Evolutionary conservation across 2,113 vertebrate genomes (phyloP).

Genomic region (Pleuronectes platessa): DNA sequence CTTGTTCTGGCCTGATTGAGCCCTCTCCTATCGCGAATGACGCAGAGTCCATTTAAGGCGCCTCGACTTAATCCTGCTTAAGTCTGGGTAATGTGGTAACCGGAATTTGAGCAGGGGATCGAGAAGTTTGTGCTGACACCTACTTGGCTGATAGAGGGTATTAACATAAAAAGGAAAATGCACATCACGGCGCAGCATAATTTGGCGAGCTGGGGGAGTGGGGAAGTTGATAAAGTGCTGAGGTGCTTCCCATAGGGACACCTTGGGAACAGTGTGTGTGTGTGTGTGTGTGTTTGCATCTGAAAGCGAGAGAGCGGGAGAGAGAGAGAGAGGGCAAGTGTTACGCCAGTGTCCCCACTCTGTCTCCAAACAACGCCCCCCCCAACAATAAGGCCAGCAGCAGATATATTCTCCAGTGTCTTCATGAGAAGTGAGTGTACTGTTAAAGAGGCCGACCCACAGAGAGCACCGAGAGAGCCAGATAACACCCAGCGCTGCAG

Average conservation of each 20-base stretch:
- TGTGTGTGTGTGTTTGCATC: neutral
- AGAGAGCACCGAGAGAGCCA: constrained; percentile 41
- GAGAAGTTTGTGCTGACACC: constrained; percentile 69
- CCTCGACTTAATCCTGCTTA: constrained; percentile 72
- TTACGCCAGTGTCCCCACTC: constrained; percentile 35
- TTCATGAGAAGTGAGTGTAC: constrained; percentile 63
- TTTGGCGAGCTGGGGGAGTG: constrained; percentile 40
- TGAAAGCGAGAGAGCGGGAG: neutral
- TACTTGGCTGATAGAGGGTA: constrained; percentile 53
- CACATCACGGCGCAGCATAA: constrained; percentile 61
- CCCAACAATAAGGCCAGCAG: constrained; percentile 56
- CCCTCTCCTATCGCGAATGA: constrained; percentile 48
- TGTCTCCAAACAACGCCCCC: constrained; percentile 36
- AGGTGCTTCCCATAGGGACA: constrained; percentile 56
- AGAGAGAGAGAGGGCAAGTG: constrained; percentile 29
- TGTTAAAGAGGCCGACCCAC: constrained; percentile 54
- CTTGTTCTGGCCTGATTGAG: constrained; percentile 57
- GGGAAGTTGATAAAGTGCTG: constrained; percentile 61
- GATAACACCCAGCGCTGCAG: constrained; percentile 37
- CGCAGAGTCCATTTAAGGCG: constrained; percentile 65
- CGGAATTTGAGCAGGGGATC: constrained; percentile 45
- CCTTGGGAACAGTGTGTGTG: constrained; percentile 39
- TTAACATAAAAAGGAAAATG: constrained; percentile 68
- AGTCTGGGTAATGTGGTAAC: constrained; percentile 66
- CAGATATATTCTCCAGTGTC: constrained; percentile 55